Conservation (phyloP, 2,797 vertebrate genomes). For the Ctenopoma kingsleyae region DNA sequence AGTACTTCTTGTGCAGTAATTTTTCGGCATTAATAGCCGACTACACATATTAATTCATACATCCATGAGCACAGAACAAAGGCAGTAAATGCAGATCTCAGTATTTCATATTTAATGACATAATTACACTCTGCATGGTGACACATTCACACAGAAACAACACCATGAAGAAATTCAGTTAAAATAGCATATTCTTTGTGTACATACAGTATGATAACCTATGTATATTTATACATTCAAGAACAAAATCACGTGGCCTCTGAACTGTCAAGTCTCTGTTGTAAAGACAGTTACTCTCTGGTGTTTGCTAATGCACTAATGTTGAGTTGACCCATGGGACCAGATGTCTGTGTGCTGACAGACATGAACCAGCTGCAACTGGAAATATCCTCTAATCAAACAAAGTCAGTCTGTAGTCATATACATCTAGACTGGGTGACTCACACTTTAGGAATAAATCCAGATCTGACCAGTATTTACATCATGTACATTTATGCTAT, state of each 20-base stretch:
- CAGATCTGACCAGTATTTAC: slow-evolving; percentile 48
- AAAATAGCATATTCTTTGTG: slow-evolving; percentile 46
- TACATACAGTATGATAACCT: slow-evolving; percentile 20
- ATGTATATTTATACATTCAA: slow-evolving; percentile 44
- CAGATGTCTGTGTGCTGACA: slow-evolving; percentile 16
- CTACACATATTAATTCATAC: neutral
- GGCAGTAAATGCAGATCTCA: neutral
- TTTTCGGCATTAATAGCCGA: neutral
- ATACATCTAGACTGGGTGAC: slow-evolving; percentile 2
- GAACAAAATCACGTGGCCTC: slow-evolving; percentile 17
- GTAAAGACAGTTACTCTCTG: slow-evolving; percentile 6
- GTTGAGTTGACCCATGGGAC: slow-evolving; percentile 20
- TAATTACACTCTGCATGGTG: slow-evolving; percentile 37
- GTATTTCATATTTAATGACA: slow-evolving; percentile 59
- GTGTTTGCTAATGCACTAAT: slow-evolving; percentile 9
- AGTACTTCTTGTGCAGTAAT: neutral
- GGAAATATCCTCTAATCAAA: slow-evolving; percentile 22
- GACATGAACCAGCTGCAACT: slow-evolving; percentile 24
- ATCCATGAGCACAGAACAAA: slow-evolving; percentile 1
- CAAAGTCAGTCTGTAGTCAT: slow-evolving; percentile 17
- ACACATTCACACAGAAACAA: slow-evolving; percentile 66
- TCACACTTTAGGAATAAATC: slow-evolving; percentile 2
- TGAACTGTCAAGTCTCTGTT: slow-evolving; percentile 1
- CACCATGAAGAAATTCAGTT: slow-evolving; percentile 43
- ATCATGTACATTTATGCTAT: slow-evolving; percentile 37